Evolutionary conservation across 2,888 invertebrate species (phyloP).

Genomic region (Phyllotreta striolata): DNA sequence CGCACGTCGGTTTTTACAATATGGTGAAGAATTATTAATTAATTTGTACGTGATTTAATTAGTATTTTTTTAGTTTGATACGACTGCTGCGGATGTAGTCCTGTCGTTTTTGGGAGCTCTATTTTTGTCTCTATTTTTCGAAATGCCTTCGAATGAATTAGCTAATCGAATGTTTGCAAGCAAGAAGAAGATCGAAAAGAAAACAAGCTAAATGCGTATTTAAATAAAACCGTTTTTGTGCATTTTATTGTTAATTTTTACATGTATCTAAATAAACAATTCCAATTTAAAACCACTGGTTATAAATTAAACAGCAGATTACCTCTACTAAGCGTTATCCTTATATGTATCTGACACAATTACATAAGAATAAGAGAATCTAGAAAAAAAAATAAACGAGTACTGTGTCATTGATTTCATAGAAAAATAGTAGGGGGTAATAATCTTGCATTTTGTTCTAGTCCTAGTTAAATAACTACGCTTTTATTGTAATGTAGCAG

Average conservation of each 20-base stretch:
- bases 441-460: conserved; percentile 25
- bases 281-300: neutral
- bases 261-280: conserved; percentile 3
- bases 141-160: conserved; percentile 38
- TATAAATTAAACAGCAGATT: neutral
- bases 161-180: conserved; percentile 32
- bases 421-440: conserved; percentile 23
- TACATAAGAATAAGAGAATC: neutral
- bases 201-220: conserved; percentile 2
- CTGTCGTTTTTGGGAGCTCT: conserved; percentile 32
- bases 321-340: neutral
- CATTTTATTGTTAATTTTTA: conserved; percentile 6
- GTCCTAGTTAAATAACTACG: conserved; percentile 24
- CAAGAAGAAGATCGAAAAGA: conserved; percentile 25
- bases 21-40: conserved; percentile 27
- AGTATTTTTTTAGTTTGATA: conserved; percentile 24
- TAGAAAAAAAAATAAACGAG: neutral
- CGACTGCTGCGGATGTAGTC: conserved; percentile 25
- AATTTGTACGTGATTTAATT: neutral
- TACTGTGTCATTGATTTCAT: conserved; percentile 8
- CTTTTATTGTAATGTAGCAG: conserved; percentile 15
- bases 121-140: conserved; percentile 35
- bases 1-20: conserved; percentile 24
- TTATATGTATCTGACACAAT: conserved; percentile 9
- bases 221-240: conserved; percentile 4